These are phyloP conservation scores for Patagioenas fasciata DNA, from an alignment of 2,113 vertebrate genomes.

Conservation along the genomic window DNA sequence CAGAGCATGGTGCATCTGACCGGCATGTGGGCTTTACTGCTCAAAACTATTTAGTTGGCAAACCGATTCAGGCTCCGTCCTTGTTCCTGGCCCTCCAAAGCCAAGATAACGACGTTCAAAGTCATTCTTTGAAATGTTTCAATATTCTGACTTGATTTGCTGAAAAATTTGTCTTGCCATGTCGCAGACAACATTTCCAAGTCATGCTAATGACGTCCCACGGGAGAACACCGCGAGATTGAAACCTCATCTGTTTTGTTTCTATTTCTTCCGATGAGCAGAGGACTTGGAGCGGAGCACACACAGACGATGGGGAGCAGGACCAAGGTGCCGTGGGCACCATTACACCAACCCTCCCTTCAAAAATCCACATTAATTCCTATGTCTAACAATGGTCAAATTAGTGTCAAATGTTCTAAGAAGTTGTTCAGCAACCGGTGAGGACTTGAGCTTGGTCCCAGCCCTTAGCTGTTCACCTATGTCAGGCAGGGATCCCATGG, in stretches of 20 bases:
- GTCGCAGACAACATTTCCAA: background rate
- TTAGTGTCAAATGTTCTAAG: background rate
- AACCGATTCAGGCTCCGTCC: background rate
- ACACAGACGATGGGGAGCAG: background rate
- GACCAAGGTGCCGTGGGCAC: background rate
- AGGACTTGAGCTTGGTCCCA: accelerated
- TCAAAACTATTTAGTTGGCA: background rate
- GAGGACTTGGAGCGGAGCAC: background rate
- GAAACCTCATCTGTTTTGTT: background rate
- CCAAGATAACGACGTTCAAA: background rate
- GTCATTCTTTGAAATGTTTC: background rate
- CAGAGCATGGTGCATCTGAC: background rate
- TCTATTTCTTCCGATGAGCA: background rate
- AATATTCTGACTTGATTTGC: background rate
- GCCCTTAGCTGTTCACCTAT: background rate
- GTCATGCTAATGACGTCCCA: background rate
- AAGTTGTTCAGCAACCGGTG: background rate
- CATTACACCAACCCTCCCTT: background rate
- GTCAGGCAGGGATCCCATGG: background rate
- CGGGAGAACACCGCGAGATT: background rate
- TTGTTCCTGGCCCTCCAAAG: background rate
- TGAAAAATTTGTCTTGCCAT: background rate
- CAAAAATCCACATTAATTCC: background rate
- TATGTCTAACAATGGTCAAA: background rate
- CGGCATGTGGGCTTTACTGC: accelerated